Base-by-base conservation (phyloP, 2,888 invertebrate species). In the Tetranychus piercei region DNA sequence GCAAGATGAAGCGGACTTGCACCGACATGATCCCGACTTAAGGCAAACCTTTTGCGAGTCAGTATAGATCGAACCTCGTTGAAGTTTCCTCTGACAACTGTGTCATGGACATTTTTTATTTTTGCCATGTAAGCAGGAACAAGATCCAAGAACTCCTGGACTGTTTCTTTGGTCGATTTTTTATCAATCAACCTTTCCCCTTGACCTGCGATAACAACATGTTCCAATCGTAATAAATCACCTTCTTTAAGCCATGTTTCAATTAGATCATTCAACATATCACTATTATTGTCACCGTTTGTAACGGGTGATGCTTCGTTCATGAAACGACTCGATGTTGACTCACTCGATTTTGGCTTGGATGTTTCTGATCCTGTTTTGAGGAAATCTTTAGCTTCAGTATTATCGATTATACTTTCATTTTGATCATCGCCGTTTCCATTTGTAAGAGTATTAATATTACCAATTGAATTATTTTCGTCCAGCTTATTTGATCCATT, bases 1-100 rank as follows among this genome's bases (percentile, higher is more conserved):
- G 92, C 92, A 89, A 93, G 92, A 81, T 93, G 93, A 80, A 92
- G 84, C n/a, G 90, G 88, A 76, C 89, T 91, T 79, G 93, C 86
- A 43, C 92, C 92, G 81, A 91, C 89, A 20, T 82, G 80, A 80
- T 94, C 93, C 81, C 89, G 88, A 80, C 90, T 88, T 55, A 88
- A 87, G 22, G 79, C 79, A 23, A 79, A 79, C 44, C 78, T 44
- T 45, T 79, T 79, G 11, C 79, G 74, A 1, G 78, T 79, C 45
- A 91, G 85, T 74, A 91, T 85, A 74, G 88, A 87, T 0, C 88
- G 78, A 73, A 81, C 79, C 75, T 81, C 80, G 22, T 79, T 78
- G 9, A 78, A 70, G 81, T 91, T 89, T 79, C 91, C 90, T 77
- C 89, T 87, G 44, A 90, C 85, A 1, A 89, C 89, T 1, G 90